Evolutionary conservation across 1,140 invertebrate species (phyloP), one percentile per base, ranked within the genome.

Genomic region (Camponotus pennsylvanicus): DNA sequence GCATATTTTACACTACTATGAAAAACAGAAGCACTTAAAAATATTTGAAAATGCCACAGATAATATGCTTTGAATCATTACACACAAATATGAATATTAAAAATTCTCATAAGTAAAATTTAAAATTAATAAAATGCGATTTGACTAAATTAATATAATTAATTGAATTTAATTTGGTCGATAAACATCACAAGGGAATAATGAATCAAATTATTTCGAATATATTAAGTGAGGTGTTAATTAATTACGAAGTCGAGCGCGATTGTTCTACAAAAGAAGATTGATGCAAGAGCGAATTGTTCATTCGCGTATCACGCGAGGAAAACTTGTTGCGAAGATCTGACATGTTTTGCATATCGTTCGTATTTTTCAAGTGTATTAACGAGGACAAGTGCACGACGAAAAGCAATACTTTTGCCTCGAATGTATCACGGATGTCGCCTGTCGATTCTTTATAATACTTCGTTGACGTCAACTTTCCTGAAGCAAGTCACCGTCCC

Each of bases 361-460:
- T 13, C 32, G 15, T 37, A 63, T 73, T 52, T 52, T 75, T 49
- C n/a, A 75, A 73, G 40, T 69, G 18, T 57, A 9, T 40, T 61
- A 83, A 82, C 67, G 11, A 57, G 5, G 21, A n/a, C 78, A 11
- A 37, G 4, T 6, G 6, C 42, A 42, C 61, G 42, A 63, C 9
- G 27, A 42, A 7, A 49, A 27, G n/a, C 32, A 13, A 32, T 32
- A 21, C 13, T 4, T 55, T 6, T 34, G 7, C 6, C 21, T 27
- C 6, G 49, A 37, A n/a, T 13, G 45, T 49, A 13, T 3, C 18
- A 6, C 27, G 42, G 8, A 40, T 18, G 27, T 34, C 59, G 73
- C 64, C 79, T 45, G 88, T 86, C 88, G 45, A 61, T 70, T 75
- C 66, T 78, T 86, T 67, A 49, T 85, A 84, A 84, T 59, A 80